Evolutionary conservation across 2,797 vertebrate genomes (phyloP), one percentile per base, ranked within the genome.

Genomic region (Siniperca scherzeri): DNA sequence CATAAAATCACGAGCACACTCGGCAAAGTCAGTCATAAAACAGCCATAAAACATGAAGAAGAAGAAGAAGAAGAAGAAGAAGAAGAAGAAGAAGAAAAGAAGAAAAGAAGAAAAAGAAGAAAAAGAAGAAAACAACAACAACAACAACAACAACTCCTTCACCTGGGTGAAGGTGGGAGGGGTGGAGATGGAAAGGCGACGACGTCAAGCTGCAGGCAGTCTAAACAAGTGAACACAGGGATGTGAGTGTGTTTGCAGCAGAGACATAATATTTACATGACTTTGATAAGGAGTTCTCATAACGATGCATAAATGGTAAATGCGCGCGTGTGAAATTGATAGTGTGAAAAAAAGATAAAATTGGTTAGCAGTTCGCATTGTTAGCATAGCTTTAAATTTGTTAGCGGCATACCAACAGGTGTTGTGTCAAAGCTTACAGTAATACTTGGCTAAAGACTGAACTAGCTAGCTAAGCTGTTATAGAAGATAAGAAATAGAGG

Each of bases 221-320:
- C 19, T 9, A 9, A 59, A 33, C 19, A 14, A 5, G 4, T 38
- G 1, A 38, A 13, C 19, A 12, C 46, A 11, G 17, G 3, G 14
- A 30, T 13, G 25, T 30, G 11, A 16, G 9, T 3, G 0, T 27
- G 4, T 50, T n/a, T 7, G 30, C 30, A 30, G 22, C 30, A 12
- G 14, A 48, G 22, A 36, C 8, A n/a, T n/a, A 64, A 7, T 5
- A 59, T 17, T 8, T 7, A 7, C 2, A 4, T n/a, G 8, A 21
- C 11, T n/a, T n/a, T 13, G 5, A 2, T 5, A 2, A 52, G 4
- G 4, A 27, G 1, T 19, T n/a, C 1, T 19, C 4, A 25, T 57
- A 25, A 59, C 21, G 19, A n/a, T 4, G 50, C 7, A 11, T 2
- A 3, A 27, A 65, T 38, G 60, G 52, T 72, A 27, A 53, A 33